Evolutionary conservation across 35 echinoderm and acorn worm genomes (phyloP).

Genomic region (Stichopus chloronotus): DNA sequence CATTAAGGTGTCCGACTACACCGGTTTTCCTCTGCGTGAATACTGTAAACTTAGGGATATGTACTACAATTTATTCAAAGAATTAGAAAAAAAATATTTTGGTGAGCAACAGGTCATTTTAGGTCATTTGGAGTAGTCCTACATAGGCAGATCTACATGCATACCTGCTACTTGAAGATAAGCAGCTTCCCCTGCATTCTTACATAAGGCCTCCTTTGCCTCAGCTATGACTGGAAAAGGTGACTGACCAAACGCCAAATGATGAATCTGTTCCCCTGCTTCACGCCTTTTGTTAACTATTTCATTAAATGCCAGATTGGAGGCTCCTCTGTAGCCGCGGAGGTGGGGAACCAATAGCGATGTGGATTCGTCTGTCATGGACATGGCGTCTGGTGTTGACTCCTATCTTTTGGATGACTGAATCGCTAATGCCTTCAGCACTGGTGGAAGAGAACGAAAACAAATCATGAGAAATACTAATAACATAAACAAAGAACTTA

Average conservation of each 20-base stretch:
- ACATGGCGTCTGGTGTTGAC: not conserved
- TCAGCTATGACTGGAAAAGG: constrained; percentile 81
- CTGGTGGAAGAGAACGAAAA: too few species aligned
- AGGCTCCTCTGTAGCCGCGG: constrained; percentile 52
- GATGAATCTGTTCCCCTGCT: constrained; percentile 76
- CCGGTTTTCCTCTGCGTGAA: too few species aligned
- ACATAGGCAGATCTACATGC: too few species aligned
- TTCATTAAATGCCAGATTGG: constrained; percentile 94
- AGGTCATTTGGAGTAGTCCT: too few species aligned
- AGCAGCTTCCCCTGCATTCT: constrained; percentile 78
- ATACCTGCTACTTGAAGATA: constrained; percentile 92
- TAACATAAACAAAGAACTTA: too few species aligned
- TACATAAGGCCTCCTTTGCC: constrained; percentile 60
- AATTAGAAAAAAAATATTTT: too few species aligned
- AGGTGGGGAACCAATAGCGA: constrained; percentile 23
- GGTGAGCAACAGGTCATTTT: too few species aligned
- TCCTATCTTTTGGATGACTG: not conserved
- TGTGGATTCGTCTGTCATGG: not conserved
- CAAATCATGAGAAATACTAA: too few species aligned
- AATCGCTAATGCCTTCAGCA: not conserved
- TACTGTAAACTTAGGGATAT: too few species aligned
- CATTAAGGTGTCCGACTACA: too few species aligned
- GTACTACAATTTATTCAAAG: too few species aligned
- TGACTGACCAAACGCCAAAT: constrained; percentile 96
- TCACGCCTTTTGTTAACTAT: constrained; percentile 70